These are phyloP conservation scores for Acrocephalus kingi DNA, from an alignment of 2,113 vertebrate species.

Conservation along the genomic window DNA sequence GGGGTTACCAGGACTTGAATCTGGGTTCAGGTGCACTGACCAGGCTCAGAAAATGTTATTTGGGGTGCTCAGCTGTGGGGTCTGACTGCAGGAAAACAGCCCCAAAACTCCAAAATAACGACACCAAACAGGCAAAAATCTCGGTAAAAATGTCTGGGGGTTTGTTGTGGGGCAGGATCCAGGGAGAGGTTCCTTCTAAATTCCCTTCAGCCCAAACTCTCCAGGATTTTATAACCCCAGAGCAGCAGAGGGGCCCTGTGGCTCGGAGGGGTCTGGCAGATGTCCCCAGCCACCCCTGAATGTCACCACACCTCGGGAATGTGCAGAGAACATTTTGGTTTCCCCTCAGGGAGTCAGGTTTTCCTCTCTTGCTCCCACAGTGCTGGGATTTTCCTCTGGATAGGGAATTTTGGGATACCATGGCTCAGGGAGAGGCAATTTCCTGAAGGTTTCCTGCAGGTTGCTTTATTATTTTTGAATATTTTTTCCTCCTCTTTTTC, in stretches of 20 bases:
- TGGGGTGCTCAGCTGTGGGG: not conserved
- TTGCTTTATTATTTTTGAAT: not conserved
- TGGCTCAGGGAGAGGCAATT: not conserved
- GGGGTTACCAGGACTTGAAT: rapidly evolving
- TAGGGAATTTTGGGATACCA: not conserved
- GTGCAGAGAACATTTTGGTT: rapidly evolving
- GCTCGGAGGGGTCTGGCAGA: too few species aligned
- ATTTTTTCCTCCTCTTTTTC: not conserved
- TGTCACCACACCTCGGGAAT: rapidly evolving
- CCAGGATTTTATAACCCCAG: not conserved
- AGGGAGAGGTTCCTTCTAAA: too few species aligned
- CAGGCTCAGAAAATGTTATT: not conserved
- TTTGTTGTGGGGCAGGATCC: not conserved
- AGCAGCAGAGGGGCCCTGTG: not conserved
- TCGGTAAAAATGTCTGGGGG: rapidly evolving
- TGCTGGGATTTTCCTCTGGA: not conserved
- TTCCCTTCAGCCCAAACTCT: not conserved
- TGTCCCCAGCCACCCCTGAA: not conserved
- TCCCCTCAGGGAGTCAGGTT: rapidly evolving
- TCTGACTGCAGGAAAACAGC: not conserved
- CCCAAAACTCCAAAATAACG: not conserved
- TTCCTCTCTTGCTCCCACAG: not conserved
- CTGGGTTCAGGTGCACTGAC: not conserved
- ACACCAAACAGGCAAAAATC: not conserved
- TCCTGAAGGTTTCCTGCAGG: not conserved